Evolutionary conservation across 2,113 vertebrate genomes (phyloP), one percentile per base, ranked within the genome.

Genomic region (Aviceda subcristata): DNA sequence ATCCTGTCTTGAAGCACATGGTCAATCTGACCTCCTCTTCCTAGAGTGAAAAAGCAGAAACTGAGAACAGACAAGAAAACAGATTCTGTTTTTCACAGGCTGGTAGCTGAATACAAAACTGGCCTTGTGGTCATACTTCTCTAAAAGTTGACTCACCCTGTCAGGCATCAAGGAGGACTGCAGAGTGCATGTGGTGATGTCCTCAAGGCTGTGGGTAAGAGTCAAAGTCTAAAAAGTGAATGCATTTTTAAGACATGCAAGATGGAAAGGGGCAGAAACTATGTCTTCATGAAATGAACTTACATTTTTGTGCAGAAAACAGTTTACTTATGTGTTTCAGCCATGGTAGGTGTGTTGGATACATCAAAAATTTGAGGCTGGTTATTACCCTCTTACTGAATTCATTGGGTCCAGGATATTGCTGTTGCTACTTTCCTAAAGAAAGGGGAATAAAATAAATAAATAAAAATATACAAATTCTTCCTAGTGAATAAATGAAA

Each of bases 321-420:
- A 50, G 12, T 60, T 38, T 59, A 38, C 7, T 41, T 69, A 15
- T 4, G 3, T 48, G 5, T 62, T 88, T 78, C 18, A 29, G 6
- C 5, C 60, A 50, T 24, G 10, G 11, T 29, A 38, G 0, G 0
- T 69, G 3, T 1, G 1, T 20, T 68, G 11, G 7, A 55, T 43
- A 50, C 2, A 53, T 73, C 9, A 72, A 63, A 38, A 85, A 62
- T 39, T 50, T 69, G 19, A 39, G 12, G 13, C 6, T 36, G 3
- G 3, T 68, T 45, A 7, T 60, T 60, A 57, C 10, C 2, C 6
- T 60, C 5, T 85, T 56, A 36, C 5, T 30, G 4, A 43, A 9
- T 71, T 78, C 2, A 39, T 14, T 48, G 5, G 2, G 3, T 57
- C 9, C 24, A 62, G 38, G 22, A 18, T 74, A 62, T 66, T 45